Percentiles rank a stretch among this genome's conserved stretches.
These are phyloP conservation scores for Drosophila emarginata DNA, from an alignment of 2,888 invertebrate species.

Conservation along the genomic window DNA sequence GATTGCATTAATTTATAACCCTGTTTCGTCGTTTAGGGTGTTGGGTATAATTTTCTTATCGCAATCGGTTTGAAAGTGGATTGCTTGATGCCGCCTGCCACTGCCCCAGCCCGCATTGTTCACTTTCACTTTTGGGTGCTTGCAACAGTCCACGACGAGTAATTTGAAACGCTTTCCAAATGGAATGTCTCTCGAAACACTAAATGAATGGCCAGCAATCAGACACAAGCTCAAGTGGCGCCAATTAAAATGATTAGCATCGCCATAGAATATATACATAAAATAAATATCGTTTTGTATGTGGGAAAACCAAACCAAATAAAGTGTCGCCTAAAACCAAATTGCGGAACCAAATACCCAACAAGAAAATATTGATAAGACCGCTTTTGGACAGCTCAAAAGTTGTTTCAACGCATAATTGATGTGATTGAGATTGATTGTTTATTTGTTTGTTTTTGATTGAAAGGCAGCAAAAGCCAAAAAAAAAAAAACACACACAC, in stretches of 20 bases:
- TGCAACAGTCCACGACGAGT: constrained; percentile 60
- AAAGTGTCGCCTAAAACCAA: constrained; percentile 53
- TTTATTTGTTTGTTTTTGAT: constrained; percentile 67
- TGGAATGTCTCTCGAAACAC: constrained; percentile 55
- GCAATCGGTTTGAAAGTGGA: constrained; percentile 48
- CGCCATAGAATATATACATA: constrained; percentile 52
- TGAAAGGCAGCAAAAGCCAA: constrained; percentile 30
- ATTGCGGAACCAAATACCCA: constrained; percentile 21
- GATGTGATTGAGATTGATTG: constrained; percentile 78
- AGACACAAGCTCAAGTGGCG: constrained; percentile 66
- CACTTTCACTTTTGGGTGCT: constrained; percentile 65
- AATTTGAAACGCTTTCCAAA: constrained; percentile 74
- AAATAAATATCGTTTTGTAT: constrained; percentile 13
- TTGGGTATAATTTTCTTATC: constrained; percentile 30
- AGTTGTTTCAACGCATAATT: constrained; percentile 71
- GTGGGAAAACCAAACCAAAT: constrained; percentile 5
- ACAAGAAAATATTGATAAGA: constrained; percentile 53
- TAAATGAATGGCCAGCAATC: constrained; percentile 60
- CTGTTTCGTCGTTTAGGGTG: constrained; percentile 6
- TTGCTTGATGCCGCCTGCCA: constrained; percentile 17
- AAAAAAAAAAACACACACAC: neutral
- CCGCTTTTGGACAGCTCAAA: constrained; percentile 51
- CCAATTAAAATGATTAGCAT: constrained; percentile 76
- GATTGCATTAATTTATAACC: constrained; percentile 13
- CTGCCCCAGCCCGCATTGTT: constrained; percentile 23